Conservation (phyloP, 37 sponge, comb jelly and placozoan species). For the Haliclona indistincta region DNA sequence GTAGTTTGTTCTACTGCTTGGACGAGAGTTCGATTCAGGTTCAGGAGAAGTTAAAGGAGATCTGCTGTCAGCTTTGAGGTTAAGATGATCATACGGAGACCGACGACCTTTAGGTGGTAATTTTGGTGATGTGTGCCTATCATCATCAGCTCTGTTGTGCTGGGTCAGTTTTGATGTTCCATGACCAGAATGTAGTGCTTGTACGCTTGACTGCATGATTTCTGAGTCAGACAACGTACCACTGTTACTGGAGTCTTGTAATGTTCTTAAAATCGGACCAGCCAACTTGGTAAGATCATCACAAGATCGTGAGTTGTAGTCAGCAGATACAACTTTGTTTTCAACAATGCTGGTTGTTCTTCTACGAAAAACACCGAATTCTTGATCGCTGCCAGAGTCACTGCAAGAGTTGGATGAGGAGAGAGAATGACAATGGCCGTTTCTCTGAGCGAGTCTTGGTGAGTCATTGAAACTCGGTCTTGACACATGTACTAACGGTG, state of each 20-base stretch:
- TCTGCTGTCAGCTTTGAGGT: neutral
- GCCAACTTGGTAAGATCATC: neutral
- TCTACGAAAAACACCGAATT: too few relatives aligned
- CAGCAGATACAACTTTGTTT: neutral
- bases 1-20: too few relatives aligned
- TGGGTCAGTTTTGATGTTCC: neutral
- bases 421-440: too few relatives aligned
- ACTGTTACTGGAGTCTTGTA: too few relatives aligned
- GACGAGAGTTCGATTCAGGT: too few relatives aligned
- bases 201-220: neutral
- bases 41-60: too few relatives aligned
- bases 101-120: neutral
- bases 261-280: neutral
- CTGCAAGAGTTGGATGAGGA: too few relatives aligned
- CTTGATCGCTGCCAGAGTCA: neutral
- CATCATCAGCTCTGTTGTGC: neutral
- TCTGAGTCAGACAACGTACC: too few relatives aligned
- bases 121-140: neutral
- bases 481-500: too few relatives aligned
- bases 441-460: too few relatives aligned
- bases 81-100: neutral
- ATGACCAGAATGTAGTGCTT: neutral
- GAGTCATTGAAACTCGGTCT: too few relatives aligned
- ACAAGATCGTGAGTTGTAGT: neutral
- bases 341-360: neutral